Conservation (phyloP, 1,140 invertebrate species). For the Aricia agestis region DNA sequence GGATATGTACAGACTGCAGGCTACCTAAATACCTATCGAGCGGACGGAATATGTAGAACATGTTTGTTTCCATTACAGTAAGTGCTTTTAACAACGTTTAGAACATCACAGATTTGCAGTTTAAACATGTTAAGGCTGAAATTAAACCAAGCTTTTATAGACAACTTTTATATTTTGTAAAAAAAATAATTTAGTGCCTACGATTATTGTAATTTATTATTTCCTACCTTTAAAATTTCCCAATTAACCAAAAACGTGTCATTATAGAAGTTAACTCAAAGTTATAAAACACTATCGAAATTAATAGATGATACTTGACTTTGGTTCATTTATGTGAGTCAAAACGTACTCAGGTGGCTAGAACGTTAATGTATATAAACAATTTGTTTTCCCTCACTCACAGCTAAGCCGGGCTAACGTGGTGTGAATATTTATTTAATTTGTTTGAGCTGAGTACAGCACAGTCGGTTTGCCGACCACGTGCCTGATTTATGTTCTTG, state of each 20-base stretch:
- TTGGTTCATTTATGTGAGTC: too few species aligned
- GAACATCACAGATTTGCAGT: not conserved
- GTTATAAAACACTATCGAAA: too few species aligned
- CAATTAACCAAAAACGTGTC: too few species aligned
- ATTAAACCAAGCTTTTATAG: too few species aligned
- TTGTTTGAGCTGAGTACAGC: not conserved
- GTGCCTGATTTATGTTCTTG: not conserved
- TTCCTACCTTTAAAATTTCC: too few species aligned
- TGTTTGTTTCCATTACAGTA: slow-evolving; percentile 8
- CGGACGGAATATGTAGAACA: slow-evolving; percentile 1
- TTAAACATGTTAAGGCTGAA: not conserved
- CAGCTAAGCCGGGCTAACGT: not conserved
- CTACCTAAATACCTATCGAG: slow-evolving; percentile 10
- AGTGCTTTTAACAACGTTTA: not conserved
- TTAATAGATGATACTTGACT: too few species aligned
- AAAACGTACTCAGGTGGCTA: not conserved
- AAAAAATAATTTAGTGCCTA: too few species aligned
- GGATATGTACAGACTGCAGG: not conserved
- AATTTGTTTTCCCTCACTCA: not conserved
- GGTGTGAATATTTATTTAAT: slow-evolving; percentile 3
- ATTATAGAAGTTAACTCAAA: too few species aligned
- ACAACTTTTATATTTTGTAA: too few species aligned
- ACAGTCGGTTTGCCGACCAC: not conserved
- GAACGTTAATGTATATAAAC: not conserved
- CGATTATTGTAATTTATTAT: too few species aligned